Percentiles rank a stretch among this genome's conserved stretches.
phyloP scores from a whole-genome alignment of 2,888 invertebrate genomes.

The Eumacrocentrus americanus region DNA sequence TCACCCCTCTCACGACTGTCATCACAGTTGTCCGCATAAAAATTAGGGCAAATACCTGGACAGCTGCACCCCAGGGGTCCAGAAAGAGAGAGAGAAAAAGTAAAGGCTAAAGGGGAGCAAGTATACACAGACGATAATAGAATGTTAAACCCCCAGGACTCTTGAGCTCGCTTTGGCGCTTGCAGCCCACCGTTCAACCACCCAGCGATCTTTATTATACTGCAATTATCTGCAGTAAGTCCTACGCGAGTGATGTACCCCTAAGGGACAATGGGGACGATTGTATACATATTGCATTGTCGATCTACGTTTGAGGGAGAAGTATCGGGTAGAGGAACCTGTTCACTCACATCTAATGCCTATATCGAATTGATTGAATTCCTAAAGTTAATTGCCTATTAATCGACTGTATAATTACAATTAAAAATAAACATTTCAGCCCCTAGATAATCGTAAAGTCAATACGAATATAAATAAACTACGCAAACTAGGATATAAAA shows the following conservation, averaged over 20 bases:
- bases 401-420: not conserved
- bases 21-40: constrained; percentile 28
- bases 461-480: no score
- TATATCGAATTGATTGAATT: constrained; percentile 2
- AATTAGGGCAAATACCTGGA: constrained; percentile 48
- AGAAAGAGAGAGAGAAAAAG: constrained; percentile 1
- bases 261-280: not conserved
- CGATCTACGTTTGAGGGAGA: not conserved
- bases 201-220: constrained; percentile 42
- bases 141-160: constrained; percentile 25
- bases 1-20: constrained; percentile 21
- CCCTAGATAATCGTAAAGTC: no score
- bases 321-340: constrained; percentile 21
- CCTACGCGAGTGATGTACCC: constrained; percentile 21
- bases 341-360: constrained; percentile 4
- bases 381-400: not conserved
- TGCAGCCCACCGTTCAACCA: constrained; percentile 35
- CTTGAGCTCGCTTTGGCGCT: constrained; percentile 42
- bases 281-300: not conserved
- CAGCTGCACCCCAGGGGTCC: constrained; percentile 48
- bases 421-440: constrained; percentile 3
- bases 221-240: constrained; percentile 41
- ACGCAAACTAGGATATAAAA: no score
- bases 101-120: constrained; percentile 5
- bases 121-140: constrained; percentile 7